These are phyloP conservation scores for Reinhardtius hippoglossoides DNA, from an alignment of 2,113 vertebrate genomes.

Conservation along the genomic window DNA sequence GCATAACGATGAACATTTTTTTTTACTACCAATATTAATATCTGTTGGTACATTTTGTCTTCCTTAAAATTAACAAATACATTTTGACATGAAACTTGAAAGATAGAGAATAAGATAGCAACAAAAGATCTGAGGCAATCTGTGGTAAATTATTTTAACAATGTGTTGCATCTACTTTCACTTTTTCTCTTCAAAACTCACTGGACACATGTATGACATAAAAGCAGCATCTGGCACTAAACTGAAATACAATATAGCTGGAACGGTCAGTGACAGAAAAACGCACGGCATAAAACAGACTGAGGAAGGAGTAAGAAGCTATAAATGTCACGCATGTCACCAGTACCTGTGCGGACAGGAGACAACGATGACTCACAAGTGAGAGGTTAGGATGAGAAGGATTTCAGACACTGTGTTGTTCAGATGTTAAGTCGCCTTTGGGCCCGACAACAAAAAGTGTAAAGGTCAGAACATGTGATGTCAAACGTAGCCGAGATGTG, in stretches of 20 bases:
- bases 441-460: background rate
- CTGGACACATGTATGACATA: background rate
- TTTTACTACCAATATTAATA: background rate
- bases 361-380: constrained; percentile 27
- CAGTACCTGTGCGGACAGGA: background rate
- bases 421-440: constrained; percentile 22
- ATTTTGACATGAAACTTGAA: background rate
- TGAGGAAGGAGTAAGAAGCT: background rate
- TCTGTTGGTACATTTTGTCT: background rate
- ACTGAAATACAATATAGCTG: background rate
- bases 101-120: too few relatives aligned
- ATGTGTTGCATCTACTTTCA: background rate
- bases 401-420: background rate
- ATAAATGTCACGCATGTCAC: background rate
- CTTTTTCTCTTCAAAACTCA: background rate
- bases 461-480: constrained; percentile 39
- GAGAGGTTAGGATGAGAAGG: constrained; percentile 7
- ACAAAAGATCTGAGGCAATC: too few relatives aligned
- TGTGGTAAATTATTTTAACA: too few relatives aligned
- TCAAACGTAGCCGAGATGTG: background rate
- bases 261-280: background rate
- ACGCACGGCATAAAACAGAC: background rate
- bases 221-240: background rate
- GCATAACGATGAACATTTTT: too few relatives aligned
- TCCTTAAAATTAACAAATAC: too few relatives aligned